Evolutionary conservation across 2,113 vertebrate genomes (phyloP).

Genomic region (Oxyruncus cristatus): DNA sequence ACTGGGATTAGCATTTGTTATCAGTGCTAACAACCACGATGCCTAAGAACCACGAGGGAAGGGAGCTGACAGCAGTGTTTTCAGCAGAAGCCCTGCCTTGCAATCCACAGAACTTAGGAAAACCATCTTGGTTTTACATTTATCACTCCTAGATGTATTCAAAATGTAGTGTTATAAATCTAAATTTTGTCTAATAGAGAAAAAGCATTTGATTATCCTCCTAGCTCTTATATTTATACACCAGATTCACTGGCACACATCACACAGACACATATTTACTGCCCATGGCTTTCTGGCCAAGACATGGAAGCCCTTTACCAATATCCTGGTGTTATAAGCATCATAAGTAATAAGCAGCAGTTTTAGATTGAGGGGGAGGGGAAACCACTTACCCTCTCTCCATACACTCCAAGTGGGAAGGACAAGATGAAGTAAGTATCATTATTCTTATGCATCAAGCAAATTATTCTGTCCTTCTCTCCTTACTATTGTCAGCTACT

Average conservation of each 20-base stretch:
- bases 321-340: not conserved
- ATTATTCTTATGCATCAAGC: not conserved
- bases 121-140: not conserved
- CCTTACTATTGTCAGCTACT: not conserved
- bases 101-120: not conserved
- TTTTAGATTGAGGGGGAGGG: not conserved
- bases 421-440: not conserved
- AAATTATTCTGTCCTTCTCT: not conserved
- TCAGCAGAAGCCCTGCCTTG: not conserved
- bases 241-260: not conserved
- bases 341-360: not conserved
- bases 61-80: not conserved
- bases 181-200: not conserved
- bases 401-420: not conserved
- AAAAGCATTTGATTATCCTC: not conserved
- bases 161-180: not conserved
- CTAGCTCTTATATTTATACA: not conserved
- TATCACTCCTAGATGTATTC: not conserved
- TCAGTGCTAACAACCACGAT: not conserved
- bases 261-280: not conserved
- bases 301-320: not conserved
- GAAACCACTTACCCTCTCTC: not conserved
- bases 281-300: not conserved
- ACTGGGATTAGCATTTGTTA: not conserved
- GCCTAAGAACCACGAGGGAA: not conserved